phyloP scores from a whole-genome alignment of 2,113 vertebrate genomes.

The Brevimyrus niger region DNA sequence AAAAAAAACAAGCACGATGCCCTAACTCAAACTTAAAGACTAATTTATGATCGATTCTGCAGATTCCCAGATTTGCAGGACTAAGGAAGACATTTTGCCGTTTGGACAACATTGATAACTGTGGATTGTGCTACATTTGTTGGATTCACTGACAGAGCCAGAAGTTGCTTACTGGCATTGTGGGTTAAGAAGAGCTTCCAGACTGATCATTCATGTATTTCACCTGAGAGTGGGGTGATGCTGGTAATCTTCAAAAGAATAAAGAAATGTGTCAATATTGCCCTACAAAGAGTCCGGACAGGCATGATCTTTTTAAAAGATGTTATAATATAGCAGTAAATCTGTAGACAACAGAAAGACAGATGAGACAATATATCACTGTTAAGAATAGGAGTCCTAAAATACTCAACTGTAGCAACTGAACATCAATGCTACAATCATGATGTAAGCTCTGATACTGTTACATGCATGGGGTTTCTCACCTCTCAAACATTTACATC shows the following conservation, averaged over 20 bases:
- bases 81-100: not conserved
- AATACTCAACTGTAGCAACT: not conserved
- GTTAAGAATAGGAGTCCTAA: not conserved
- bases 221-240: not conserved
- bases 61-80: not conserved
- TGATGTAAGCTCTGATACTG: not conserved
- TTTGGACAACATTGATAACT: not conserved
- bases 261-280: not conserved
- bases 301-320: not conserved
- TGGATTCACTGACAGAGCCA: not conserved
- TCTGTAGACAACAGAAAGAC: not conserved
- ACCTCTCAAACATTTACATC: not conserved
- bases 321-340: not conserved
- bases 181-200: constrained; percentile 7
- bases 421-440: not conserved
- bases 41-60: not conserved
- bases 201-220: not conserved
- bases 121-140: not conserved
- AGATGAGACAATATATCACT: not conserved
- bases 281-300: not conserved
- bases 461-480: not conserved
- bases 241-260: constrained; percentile 9
- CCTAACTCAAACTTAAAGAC: not conserved
- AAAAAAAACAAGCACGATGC: not conserved
- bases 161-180: not conserved